Conservation (phyloP, 2,113 vertebrate genomes). For the Piaya cayana region DNA sequence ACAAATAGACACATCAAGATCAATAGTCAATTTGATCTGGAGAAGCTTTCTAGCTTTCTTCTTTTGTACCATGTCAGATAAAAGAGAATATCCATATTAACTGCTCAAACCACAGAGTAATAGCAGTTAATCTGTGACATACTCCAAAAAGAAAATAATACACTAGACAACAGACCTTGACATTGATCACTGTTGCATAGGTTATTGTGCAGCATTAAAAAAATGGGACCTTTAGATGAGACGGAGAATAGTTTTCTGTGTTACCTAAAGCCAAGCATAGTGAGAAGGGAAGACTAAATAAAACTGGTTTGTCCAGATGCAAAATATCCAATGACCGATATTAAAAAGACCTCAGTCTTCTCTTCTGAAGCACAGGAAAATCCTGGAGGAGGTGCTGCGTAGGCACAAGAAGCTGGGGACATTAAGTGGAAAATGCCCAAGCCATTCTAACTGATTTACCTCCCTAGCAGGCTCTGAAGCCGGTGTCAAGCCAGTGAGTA, state of each 20-base stretch:
- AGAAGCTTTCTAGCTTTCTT: constrained; percentile 42
- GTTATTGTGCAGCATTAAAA: not conserved
- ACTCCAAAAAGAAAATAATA: not conserved
- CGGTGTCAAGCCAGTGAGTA: not conserved
- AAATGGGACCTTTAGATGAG: not conserved
- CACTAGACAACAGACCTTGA: not conserved
- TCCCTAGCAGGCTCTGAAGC: not conserved
- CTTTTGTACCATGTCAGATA: constrained; percentile 10
- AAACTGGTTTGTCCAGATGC: not conserved
- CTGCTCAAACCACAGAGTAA: not conserved
- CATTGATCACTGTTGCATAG: not conserved
- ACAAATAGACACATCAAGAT: constrained; percentile 7
- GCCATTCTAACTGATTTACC: not conserved
- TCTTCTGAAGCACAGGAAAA: not conserved
- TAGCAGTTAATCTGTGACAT: too few species aligned
- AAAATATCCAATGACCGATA: not conserved
- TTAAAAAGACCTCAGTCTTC: not conserved
- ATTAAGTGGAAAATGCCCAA: not conserved
- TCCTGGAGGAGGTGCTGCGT: not conserved
- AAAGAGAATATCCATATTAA: constrained; percentile 40
- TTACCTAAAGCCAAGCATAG: not conserved
- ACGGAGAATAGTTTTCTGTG: not conserved
- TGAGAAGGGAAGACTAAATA: not conserved
- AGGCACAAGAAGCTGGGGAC: not conserved
- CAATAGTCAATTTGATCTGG: constrained; percentile 2